These are phyloP conservation scores for Drosophila buzzatii DNA, from an alignment of 2,888 invertebrate genomes.

Conservation along the genomic window DNA sequence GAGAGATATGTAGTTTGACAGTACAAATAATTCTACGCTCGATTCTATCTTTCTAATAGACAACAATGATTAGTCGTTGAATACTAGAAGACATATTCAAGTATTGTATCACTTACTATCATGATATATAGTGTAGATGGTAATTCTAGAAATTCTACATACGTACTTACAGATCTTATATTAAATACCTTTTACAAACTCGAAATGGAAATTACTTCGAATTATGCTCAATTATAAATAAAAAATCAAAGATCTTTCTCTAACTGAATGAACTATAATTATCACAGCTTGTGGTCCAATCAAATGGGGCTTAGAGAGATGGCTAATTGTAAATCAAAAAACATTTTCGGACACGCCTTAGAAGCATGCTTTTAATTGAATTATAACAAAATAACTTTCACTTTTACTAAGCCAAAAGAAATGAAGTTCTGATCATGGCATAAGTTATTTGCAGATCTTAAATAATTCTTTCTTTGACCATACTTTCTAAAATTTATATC, in stretches of 20 bases:
- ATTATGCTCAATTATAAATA: conserved; percentile 20
- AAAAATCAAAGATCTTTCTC: conserved; percentile 22
- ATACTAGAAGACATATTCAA: neutral
- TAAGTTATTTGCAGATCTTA: neutral
- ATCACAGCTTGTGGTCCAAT: conserved; percentile 41
- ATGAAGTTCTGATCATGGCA: neutral
- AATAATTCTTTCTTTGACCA: neutral
- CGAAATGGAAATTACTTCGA: neutral
- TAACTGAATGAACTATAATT: conserved; percentile 18
- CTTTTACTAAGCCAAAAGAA: neutral
- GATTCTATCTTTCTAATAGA: too few species aligned
- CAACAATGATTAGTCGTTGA: neutral
- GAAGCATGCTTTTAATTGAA: neutral
- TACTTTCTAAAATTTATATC: neutral
- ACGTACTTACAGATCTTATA: too few species aligned
- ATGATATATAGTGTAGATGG: neutral
- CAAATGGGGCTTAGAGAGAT: conserved; percentile 7
- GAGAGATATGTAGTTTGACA: too few species aligned
- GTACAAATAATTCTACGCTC: too few species aligned
- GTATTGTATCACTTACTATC: neutral
- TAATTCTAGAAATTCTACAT: neutral
- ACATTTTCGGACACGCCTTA: neutral
- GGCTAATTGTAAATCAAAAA: conserved; percentile 8
- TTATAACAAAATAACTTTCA: conserved; percentile 6
- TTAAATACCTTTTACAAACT: neutral